Evolutionary conservation across 2,797 vertebrate genomes (phyloP), one percentile per base, ranked within the genome.

Genomic region (Microhierax caerulescens): DNA sequence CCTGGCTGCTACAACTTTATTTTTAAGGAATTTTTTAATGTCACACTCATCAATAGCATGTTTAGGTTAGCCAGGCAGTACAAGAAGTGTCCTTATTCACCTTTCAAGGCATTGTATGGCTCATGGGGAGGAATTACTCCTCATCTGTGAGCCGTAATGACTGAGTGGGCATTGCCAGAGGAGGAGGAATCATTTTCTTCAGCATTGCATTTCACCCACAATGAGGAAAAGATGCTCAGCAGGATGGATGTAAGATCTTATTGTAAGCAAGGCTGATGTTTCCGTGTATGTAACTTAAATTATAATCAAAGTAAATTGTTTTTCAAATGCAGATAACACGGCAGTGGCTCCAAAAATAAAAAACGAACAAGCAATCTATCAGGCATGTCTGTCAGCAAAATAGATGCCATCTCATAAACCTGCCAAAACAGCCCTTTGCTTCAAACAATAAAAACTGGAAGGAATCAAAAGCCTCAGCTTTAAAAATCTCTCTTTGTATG

Each of bases 351-450:
- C 91, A 95, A 94, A 92, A 93, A 82, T 75, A 63, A 93, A 93
- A 88, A 57, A n/a, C 0, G 3, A 60, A 80, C 90, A 95, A 91
- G 93, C 59, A 94, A 86, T 96, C 90, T 21, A 75, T 97, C 96
- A 97, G 94, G 68, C 36, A 21, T 28, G 67, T 78, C 57, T 72
- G 93, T 96, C 97, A 96, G 96, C 94, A 93, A 91, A 95, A 83
- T 34, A 76, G 91, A 89, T 83, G 30, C 91, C 88, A 91, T 95
- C 88, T 80, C 91, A 88, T 97, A 97, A 97, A 97, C 93, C 96
- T 97, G 95, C 94, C 97, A 95, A 80, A 95, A 63, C 70, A 75
- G 65, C 59, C 83, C 41, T 97, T 91, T 90, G 85, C 95, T 92
- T 77, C 81, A 76, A 94, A 89, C 88, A 92, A 88, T 93, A 93